Conservation (phyloP, 1,140 invertebrate species). For the Dendroctonus valens region DNA sequence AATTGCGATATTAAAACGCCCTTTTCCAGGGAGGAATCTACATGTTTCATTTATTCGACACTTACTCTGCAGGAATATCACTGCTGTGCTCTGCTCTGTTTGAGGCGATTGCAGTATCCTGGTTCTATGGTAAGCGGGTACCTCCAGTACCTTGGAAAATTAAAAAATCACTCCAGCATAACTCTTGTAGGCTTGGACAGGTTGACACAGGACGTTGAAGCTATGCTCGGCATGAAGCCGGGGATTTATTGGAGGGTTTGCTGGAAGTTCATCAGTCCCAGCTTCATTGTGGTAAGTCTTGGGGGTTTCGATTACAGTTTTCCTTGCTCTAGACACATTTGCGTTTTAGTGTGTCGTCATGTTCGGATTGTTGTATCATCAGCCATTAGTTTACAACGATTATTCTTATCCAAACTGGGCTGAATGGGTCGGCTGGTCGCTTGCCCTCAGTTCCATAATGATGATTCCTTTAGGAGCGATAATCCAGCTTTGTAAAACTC, state of each 20-base stretch:
- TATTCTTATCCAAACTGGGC: slow-evolving; percentile 74
- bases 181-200: slow-evolving; percentile 57
- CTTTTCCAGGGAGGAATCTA: slow-evolving; percentile 79
- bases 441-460: slow-evolving; percentile 70
- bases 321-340: not conserved
- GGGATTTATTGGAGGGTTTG: slow-evolving; percentile 82
- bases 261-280: slow-evolving; percentile 80
- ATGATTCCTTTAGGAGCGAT: slow-evolving; percentile 69
- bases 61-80: slow-evolving; percentile 83
- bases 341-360: slow-evolving; percentile 67
- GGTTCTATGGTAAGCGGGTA: slow-evolving; percentile 77
- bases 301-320: slow-evolving; percentile 31
- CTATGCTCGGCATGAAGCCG: slow-evolving; percentile 74
- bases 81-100: slow-evolving; percentile 85
- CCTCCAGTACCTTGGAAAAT: slow-evolving; percentile 2
- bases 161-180: not conserved
- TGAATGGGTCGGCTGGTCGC: slow-evolving; percentile 67
- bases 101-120: slow-evolving; percentile 85
- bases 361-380: slow-evolving; percentile 67
- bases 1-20: not conserved
- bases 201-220: slow-evolving; percentile 66
- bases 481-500: slow-evolving; percentile 57
- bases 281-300: slow-evolving; percentile 70
- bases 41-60: slow-evolving; percentile 80
- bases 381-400: slow-evolving; percentile 65